These are phyloP conservation scores for Ariolimax columbianus DNA, from an alignment of 2,888 invertebrate genomes.

Conservation along the genomic window DNA sequence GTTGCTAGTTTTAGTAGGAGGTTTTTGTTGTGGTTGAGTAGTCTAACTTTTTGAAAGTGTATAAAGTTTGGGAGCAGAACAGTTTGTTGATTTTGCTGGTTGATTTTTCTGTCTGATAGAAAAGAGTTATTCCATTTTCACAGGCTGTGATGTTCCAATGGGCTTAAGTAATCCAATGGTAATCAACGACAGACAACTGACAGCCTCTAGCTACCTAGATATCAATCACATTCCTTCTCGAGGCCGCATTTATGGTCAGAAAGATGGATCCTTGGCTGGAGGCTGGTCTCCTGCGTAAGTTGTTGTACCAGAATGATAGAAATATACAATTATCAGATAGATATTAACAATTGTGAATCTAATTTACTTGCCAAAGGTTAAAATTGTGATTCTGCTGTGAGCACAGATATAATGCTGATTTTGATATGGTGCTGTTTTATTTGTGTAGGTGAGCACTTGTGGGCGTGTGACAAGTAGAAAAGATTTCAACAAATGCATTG, in stretches of 20 bases:
- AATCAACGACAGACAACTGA: slow-evolving; percentile 64
- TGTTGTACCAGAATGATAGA: not conserved
- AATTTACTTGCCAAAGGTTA: no score
- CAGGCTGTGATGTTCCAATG: slow-evolving; percentile 70
- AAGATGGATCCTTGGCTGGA: slow-evolving; percentile 65
- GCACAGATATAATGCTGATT: no score
- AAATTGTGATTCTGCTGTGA: no score
- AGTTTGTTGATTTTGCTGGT: not conserved
- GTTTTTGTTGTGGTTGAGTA: no score
- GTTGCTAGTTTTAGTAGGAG: no score
- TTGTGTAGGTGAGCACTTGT: no score
- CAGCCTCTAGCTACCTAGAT: slow-evolving; percentile 64
- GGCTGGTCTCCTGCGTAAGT: slow-evolving; percentile 64
- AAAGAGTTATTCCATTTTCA: slow-evolving; percentile 3
- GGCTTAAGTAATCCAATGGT: slow-evolving; percentile 65
- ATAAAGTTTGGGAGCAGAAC: not conserved
- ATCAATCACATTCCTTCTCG: slow-evolving; percentile 61
- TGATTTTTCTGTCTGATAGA: no score
- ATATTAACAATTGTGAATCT: no score
- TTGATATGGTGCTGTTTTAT: no score
- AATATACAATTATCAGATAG: not conserved
- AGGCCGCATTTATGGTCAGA: slow-evolving; percentile 62
- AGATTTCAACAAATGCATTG: not conserved
- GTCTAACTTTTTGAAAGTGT: not conserved
- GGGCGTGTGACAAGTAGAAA: not conserved